phyloP scores from a whole-genome alignment of 2,888 invertebrate genomes.

The Xanthia togata region DNA sequence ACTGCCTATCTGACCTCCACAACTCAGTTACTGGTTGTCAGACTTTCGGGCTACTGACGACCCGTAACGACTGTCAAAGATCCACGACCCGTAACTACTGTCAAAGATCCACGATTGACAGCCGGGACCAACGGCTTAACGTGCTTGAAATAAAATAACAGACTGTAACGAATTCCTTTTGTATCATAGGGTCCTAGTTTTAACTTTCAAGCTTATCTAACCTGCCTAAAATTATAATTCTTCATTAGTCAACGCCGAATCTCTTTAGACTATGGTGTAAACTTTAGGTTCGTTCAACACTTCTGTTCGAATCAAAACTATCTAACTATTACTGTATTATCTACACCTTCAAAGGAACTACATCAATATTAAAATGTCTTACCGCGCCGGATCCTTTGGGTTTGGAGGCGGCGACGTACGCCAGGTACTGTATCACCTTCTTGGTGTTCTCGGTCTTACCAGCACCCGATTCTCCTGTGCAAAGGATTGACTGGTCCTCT shows the following conservation, averaged over 20 bases:
- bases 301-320: neutral
- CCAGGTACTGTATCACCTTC: conserved; percentile 99
- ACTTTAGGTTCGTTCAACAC: neutral
- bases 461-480: conserved; percentile 99
- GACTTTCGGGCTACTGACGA: no score
- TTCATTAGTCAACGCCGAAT: neutral
- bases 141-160: neutral
- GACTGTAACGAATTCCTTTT: neutral
- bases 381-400: conserved; percentile 97
- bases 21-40: no score
- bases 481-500: conserved; percentile 99
- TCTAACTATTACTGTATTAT: neutral
- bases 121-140: no score
- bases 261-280: neutral
- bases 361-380: conserved; percentile 80
- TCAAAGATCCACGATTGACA: no score
- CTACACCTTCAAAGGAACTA: neutral
- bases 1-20: no score
- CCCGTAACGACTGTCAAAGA: no score
- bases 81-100: no score
- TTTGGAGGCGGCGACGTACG: conserved; percentile 99
- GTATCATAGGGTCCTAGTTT: neutral
- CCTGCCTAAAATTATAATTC: neutral
- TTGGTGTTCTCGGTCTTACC: conserved; percentile 99
- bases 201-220: neutral